Evolutionary conservation across 1,140 invertebrate genomes (phyloP).

Genomic region (Doryteuthis pealeii): DNA sequence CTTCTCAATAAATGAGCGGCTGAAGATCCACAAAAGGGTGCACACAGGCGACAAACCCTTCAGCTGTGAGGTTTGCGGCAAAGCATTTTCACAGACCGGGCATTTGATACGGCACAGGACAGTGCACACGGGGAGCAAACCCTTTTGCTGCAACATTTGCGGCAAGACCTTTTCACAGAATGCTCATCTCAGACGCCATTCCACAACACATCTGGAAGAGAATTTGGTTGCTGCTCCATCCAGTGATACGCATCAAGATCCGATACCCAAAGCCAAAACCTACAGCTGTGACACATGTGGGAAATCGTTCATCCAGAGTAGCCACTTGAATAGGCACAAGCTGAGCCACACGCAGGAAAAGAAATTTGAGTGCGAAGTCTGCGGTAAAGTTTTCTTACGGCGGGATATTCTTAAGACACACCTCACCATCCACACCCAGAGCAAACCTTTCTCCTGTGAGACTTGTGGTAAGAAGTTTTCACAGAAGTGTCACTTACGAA

Average conservation of each 20-base stretch:
- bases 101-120: neutral
- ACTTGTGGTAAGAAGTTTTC: neutral
- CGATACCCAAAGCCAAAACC: neutral
- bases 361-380: neutral
- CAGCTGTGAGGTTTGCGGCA: constrained; percentile 59
- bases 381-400: neutral
- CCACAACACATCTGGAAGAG: too few species aligned
- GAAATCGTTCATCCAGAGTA: neutral
- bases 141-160: neutral
- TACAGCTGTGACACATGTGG: neutral
- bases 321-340: neutral
- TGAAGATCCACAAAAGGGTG: constrained; percentile 73
- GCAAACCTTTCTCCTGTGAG: neutral
- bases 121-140: neutral
- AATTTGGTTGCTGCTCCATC: too few species aligned
- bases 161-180: too few species aligned
- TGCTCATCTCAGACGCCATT: too few species aligned
- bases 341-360: neutral
- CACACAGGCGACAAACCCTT: constrained; percentile 67
- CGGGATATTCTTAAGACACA: neutral
- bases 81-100: constrained; percentile 67
- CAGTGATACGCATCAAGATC: neutral
- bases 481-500: neutral
- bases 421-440: neutral
- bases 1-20: constrained; percentile 82